phyloP scores from a whole-genome alignment of 2,113 vertebrate genomes.

The Mesembrinibis cayennensis region DNA sequence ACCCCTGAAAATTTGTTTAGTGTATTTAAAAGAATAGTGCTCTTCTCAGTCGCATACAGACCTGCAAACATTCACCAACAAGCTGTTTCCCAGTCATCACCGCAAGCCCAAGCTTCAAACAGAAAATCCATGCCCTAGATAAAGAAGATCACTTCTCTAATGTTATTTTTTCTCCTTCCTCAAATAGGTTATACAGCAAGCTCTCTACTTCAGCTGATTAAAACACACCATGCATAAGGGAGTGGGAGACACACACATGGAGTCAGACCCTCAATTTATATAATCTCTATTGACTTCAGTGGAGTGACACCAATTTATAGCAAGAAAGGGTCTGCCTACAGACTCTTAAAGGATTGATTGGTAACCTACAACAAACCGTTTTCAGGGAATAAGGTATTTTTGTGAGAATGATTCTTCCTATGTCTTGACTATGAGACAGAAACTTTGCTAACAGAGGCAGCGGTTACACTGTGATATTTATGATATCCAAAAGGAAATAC shows the following conservation, averaged over 20 bases:
- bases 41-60: not conserved
- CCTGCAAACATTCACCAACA: not conserved
- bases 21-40: not conserved
- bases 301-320: constrained; percentile 3
- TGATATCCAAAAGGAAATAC: not conserved
- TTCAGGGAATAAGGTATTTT: not conserved
- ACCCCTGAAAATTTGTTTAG: not conserved
- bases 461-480: not conserved
- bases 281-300: constrained; percentile 12
- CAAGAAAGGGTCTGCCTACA: not conserved
- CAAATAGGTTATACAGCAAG: constrained; percentile 5
- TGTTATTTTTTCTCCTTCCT: constrained; percentile 17
- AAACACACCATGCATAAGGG: not conserved
- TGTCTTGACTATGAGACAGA: not conserved
- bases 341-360: not conserved
- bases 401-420: not conserved
- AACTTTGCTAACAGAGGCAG: not conserved
- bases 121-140: constrained; percentile 37
- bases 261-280: constrained; percentile 18
- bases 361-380: not conserved
- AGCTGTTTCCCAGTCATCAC: constrained; percentile 8
- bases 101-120: not conserved
- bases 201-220: not conserved
- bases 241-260: constrained; percentile 23
- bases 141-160: constrained; percentile 21